Conservation (phyloP, 2,113 vertebrate species). For the Holacanthus passer region DNA sequence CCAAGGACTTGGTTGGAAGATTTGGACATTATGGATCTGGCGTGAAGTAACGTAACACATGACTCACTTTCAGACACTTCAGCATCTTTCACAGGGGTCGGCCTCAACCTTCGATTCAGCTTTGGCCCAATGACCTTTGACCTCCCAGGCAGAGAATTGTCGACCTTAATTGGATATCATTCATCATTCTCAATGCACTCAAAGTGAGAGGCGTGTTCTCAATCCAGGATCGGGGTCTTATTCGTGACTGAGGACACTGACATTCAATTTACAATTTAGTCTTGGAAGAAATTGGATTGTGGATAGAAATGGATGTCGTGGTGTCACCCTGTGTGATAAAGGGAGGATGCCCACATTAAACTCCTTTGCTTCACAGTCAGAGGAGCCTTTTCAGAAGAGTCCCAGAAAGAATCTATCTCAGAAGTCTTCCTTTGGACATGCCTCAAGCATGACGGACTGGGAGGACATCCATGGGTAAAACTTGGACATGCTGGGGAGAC, state of each 20-base stretch:
- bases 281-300: too few relatives aligned
- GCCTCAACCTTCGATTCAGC: neutral
- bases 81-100: neutral
- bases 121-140: neutral
- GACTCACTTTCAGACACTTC: neutral
- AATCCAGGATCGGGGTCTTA: neutral
- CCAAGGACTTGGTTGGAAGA: neutral
- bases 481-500: neutral
- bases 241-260: neutral
- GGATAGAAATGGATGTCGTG: too few relatives aligned
- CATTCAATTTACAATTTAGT: neutral
- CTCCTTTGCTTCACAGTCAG: neutral
- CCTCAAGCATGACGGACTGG: neutral
- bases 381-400: neutral
- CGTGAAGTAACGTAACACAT: neutral
- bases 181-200: neutral
- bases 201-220: neutral
- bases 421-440: neutral
- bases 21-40: neutral
- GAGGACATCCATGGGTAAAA: neutral
- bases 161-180: neutral
- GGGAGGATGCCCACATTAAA: neutral
- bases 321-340: neutral
- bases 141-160: neutral
- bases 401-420: neutral